These are phyloP conservation scores for Peromyscus melanophrys DNA, from an alignment of 2,797 vertebrate species.

Conservation along the genomic window DNA sequence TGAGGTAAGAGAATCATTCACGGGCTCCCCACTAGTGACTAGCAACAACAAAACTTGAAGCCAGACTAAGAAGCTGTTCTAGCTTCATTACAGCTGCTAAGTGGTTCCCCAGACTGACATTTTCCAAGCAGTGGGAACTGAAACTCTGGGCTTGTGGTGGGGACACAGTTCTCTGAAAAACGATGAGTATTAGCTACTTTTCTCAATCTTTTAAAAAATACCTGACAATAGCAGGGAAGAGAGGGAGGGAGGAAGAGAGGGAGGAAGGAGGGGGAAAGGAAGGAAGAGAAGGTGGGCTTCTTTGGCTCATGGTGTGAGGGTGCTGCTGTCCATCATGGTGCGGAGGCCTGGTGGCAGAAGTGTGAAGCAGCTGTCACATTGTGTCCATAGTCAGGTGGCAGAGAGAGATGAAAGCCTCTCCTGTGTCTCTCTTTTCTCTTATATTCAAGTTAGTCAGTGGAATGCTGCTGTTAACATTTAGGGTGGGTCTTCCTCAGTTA, in stretches of 20 bases:
- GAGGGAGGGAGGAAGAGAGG: no score
- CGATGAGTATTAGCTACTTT: neutral
- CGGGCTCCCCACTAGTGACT: neutral
- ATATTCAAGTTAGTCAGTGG: neutral
- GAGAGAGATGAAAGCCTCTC: neutral
- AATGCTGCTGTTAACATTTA: neutral
- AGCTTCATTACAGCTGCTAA: neutral
- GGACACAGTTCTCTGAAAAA: neutral
- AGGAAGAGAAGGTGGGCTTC: rapidly evolving
- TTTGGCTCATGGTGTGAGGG: neutral
- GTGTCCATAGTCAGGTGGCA: neutral
- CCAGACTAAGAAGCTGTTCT: neutral
- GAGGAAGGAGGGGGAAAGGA: no score
- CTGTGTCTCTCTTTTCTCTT: neutral
- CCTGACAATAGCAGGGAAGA: no score
- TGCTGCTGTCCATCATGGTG: no score
- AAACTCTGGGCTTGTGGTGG: neutral
- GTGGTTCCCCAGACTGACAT: neutral
- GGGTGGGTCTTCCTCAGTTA: neutral
- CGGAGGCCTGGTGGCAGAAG: neutral
- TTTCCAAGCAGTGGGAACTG: neutral
- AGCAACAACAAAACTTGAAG: neutral
- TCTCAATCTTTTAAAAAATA: neutral
- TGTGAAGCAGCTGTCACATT: neutral
- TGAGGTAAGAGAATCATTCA: neutral